These are phyloP conservation scores for Neomicropteryx cornuta DNA, from an alignment of 1,140 invertebrate species.

Conservation along the genomic window DNA sequence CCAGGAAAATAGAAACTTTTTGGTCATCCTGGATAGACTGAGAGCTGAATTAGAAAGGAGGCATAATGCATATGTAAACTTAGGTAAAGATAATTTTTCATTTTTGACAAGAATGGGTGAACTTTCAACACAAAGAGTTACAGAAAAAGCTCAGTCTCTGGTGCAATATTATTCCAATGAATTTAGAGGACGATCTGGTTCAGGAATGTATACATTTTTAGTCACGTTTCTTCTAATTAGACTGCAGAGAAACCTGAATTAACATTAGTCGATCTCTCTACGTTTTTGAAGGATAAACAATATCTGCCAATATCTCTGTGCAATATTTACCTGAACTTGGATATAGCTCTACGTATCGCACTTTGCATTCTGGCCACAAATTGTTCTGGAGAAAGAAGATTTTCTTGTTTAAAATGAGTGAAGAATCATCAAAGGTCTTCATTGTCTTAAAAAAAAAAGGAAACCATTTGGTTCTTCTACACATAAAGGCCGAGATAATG, in stretches of 20 bases:
- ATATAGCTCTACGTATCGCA: neutral
- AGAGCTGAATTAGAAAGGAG: conserved; percentile 10
- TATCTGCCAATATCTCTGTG: neutral
- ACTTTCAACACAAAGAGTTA: conserved; percentile 10
- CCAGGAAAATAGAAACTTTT: too few relatives aligned
- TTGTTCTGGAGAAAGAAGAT: neutral
- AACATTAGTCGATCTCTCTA: neutral
- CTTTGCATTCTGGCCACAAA: neutral
- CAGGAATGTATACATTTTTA: neutral
- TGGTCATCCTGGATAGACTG: conserved; percentile 7
- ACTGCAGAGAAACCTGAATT: neutral
- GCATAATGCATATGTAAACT: conserved; percentile 9
- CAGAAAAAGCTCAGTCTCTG: conserved; percentile 8
- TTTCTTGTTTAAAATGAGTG: conserved; percentile 1
- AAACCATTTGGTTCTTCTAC: neutral
- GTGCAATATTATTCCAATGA: conserved; percentile 8
- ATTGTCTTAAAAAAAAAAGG: neutral
- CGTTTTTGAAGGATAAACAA: neutral
- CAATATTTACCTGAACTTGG: neutral
- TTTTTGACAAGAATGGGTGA: conserved; percentile 9
- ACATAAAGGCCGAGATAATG: neutral
- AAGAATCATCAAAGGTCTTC: too few relatives aligned
- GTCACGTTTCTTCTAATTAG: neutral
- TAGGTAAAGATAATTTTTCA: conserved; percentile 10
- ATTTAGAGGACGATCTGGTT: conserved; percentile 7